These are phyloP conservation scores for Ceratitis capitata DNA, from an alignment of 1,140 invertebrate species.

Conservation along the genomic window DNA sequence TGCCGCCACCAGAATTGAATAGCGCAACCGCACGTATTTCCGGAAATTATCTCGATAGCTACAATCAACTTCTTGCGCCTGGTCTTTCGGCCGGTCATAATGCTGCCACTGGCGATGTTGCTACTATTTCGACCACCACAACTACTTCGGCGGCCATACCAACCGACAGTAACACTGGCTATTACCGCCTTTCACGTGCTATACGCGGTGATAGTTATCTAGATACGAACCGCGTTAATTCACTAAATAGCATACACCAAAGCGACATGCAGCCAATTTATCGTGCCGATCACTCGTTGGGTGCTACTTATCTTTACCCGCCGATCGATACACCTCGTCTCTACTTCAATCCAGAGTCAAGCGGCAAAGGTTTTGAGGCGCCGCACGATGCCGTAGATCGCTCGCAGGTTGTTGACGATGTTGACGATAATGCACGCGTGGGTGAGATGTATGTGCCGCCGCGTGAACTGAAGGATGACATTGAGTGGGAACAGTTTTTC, in stretches of 20 bases:
- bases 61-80: constrained; percentile 48
- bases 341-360: neutral
- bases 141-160: neutral
- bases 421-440: constrained; percentile 4
- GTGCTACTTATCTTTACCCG: constrained; percentile 39
- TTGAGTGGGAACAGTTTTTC: constrained; percentile 45
- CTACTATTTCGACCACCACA: constrained; percentile 1
- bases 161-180: neutral
- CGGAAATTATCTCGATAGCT: constrained; percentile 43
- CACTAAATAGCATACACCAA: constrained; percentile 21
- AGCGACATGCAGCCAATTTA: constrained; percentile 22
- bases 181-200: constrained; percentile 57
- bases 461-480: constrained; percentile 44
- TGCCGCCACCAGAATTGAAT: constrained; percentile 50
- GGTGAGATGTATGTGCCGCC: constrained; percentile 39
- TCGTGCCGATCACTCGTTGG: constrained; percentile 38
- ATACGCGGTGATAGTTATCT: constrained; percentile 54
- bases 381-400: neutral
- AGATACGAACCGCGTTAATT: constrained; percentile 52
- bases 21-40: constrained; percentile 36
- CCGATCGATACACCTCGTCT: constrained; percentile 39
- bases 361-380: neutral
- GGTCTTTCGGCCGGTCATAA: constrained; percentile 39
- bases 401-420: constrained; percentile 22
- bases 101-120: constrained; percentile 37